These are phyloP conservation scores for Panthera tigris DNA, from an alignment of 2,113 vertebrate species.

Conservation along the genomic window DNA sequence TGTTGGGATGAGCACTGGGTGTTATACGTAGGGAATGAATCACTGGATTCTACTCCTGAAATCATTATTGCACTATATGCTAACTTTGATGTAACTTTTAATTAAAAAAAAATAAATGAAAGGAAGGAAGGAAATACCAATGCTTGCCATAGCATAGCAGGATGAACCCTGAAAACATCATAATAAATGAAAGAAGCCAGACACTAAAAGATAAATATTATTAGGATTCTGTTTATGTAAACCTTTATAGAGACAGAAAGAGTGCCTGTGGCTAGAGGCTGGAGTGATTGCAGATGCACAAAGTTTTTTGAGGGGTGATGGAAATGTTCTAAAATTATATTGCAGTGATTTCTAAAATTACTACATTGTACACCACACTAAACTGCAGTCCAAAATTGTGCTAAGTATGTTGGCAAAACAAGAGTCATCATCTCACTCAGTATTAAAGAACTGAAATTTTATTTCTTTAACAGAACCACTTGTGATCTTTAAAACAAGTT, in stretches of 20 bases:
- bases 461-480: not conserved
- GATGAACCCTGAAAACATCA: not conserved
- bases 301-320: not conserved
- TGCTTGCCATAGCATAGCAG: not conserved
- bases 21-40: too few relatives aligned
- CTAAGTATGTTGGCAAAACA: not conserved
- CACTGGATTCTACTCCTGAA: too few relatives aligned
- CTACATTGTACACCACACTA: not conserved
- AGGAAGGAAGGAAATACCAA: not conserved
- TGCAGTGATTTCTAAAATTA: not conserved
- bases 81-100: too few relatives aligned
- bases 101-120: too few relatives aligned
- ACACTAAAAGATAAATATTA: not conserved
- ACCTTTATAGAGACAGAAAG: not conserved
- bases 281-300: not conserved
- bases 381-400: not conserved
- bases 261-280: not conserved
- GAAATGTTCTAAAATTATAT: not conserved
- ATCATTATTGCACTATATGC: too few relatives aligned
- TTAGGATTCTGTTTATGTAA: not conserved
- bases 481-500: not conserved
- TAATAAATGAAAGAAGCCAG: not conserved
- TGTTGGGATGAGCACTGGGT: too few relatives aligned
- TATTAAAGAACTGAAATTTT: not conserved
- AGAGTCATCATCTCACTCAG: not conserved